Percentiles rank a stretch among this genome's conserved stretches.
Evolutionary conservation across 2,888 invertebrate genomes (phyloP).

Genomic region (Acrobeloides nanus): DNA sequence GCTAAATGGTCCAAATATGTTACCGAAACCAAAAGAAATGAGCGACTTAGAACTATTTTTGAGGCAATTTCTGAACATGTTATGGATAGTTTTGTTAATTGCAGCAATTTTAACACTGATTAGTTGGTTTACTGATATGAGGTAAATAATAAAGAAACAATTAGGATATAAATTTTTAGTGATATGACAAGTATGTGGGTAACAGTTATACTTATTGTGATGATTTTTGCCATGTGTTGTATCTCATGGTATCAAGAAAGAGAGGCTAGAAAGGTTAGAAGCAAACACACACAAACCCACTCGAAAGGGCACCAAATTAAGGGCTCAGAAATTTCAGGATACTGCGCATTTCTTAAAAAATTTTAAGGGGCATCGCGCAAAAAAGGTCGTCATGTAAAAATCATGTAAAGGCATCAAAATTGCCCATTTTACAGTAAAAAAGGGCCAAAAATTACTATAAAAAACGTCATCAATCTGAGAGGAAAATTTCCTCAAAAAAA

Average conservation of each 20-base stretch:
- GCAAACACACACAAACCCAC: too few species aligned
- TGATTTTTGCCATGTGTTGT: conserved; percentile 40
- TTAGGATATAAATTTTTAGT: conserved; percentile 33
- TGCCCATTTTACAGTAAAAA: too few species aligned
- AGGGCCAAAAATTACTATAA: too few species aligned
- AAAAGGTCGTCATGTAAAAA: too few species aligned
- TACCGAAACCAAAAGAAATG: conserved; percentile 30
- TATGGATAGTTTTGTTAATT: conserved; percentile 25
- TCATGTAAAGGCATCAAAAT: too few species aligned
- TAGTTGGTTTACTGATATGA: conserved; percentile 24
- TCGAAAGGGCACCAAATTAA: background rate
- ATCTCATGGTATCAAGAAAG: conserved; percentile 38
- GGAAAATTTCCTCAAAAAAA: too few species aligned
- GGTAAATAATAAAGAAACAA: conserved; percentile 35
- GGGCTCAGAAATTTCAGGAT: too few species aligned
- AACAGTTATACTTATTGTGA: conserved; percentile 36
- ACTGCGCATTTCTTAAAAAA: too few species aligned
- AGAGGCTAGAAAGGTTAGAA: conserved; percentile 28
- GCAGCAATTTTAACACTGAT: conserved; percentile 22
- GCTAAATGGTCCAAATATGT: conserved; percentile 29
- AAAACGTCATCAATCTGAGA: too few species aligned
- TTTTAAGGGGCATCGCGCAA: too few species aligned
- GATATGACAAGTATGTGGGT: conserved; percentile 34
- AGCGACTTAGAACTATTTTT: conserved; percentile 26
- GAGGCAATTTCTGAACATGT: conserved; percentile 27